Evolutionary conservation across 1,140 invertebrate species (phyloP).

Genomic region (Sinonovacula constricta): DNA sequence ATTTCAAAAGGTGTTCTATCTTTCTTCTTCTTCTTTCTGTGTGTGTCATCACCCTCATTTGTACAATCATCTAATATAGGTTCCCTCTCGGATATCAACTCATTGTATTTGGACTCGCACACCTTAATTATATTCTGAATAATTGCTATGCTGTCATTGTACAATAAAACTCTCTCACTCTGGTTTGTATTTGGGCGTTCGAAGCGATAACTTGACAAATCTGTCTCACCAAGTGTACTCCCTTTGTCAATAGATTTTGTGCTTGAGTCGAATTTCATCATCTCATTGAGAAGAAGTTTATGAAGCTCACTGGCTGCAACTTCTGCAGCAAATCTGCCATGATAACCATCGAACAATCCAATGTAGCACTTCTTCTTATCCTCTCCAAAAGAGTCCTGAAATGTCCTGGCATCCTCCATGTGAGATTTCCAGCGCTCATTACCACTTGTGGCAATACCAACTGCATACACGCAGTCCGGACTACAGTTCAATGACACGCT

Average conservation of each 20-base stretch:
- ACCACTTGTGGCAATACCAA: slow-evolving; percentile 70
- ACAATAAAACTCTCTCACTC: slow-evolving; percentile 60
- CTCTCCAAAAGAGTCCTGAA: slow-evolving; percentile 76
- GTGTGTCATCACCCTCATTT: neutral
- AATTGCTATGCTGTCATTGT: slow-evolving; percentile 70
- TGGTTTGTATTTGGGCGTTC: slow-evolving; percentile 65
- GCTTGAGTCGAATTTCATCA: slow-evolving; percentile 71
- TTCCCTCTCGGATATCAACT: slow-evolving; percentile 56
- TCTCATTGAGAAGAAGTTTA: slow-evolving; percentile 72
- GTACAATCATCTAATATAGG: slow-evolving; percentile 17
- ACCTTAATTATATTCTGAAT: slow-evolving; percentile 73
- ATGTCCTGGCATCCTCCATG: slow-evolving; percentile 75
- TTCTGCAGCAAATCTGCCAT: slow-evolving; percentile 74
- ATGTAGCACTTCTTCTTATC: slow-evolving; percentile 75
- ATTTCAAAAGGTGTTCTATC: slow-evolving; percentile 56
- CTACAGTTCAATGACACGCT: slow-evolving; percentile 69
- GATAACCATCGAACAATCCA: slow-evolving; percentile 76
- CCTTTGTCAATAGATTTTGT: slow-evolving; percentile 62
- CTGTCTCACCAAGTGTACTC: slow-evolving; percentile 60
- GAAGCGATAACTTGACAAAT: slow-evolving; percentile 67
- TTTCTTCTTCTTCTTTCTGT: slow-evolving; percentile 55
- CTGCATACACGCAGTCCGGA: slow-evolving; percentile 66
- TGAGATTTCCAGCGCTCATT: slow-evolving; percentile 74
- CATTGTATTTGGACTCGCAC: slow-evolving; percentile 70
- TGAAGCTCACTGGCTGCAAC: slow-evolving; percentile 73